Evolutionary conservation across 1,140 invertebrate species (phyloP).

Genomic region (Papilio aristodemus): DNA sequence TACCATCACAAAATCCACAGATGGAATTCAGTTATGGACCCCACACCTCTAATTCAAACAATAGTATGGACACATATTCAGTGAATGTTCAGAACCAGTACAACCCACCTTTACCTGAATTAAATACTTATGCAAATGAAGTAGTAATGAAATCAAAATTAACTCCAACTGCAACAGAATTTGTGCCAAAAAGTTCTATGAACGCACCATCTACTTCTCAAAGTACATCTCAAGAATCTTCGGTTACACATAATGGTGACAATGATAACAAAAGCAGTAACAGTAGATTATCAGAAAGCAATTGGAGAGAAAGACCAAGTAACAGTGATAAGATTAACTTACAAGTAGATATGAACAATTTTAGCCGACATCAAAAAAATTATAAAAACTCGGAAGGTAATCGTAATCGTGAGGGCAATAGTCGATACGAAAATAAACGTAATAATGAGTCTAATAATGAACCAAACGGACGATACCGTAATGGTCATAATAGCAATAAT

Average conservation of each 20-base stretch:
- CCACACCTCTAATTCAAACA: constrained; percentile 47
- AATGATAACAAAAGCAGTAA: constrained; percentile 43
- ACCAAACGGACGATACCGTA: constrained; percentile 22
- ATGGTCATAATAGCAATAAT: constrained; percentile 14
- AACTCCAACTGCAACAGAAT: constrained; percentile 74
- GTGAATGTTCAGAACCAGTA: constrained; percentile 50
- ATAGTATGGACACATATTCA: constrained; percentile 52
- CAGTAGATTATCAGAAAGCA: constrained; percentile 52
- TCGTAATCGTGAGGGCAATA: constrained; percentile 43
- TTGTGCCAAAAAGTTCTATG: constrained; percentile 70
- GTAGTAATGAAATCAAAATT: constrained; percentile 71
- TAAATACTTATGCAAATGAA: constrained; percentile 56
- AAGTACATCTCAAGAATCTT: constrained; percentile 43
- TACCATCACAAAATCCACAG: constrained; percentile 57
- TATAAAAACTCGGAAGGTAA: constrained; percentile 39
- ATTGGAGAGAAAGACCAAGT: constrained; percentile 66
- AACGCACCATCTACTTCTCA: constrained; percentile 44
- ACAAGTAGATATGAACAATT: constrained; percentile 32
- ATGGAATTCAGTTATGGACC: constrained; percentile 54
- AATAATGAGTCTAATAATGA: constrained; percentile 39
- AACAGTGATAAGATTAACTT: constrained; percentile 39
- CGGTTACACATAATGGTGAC: constrained; percentile 38
- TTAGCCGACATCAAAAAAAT: constrained; percentile 41
- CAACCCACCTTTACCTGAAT: constrained; percentile 41
- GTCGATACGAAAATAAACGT: constrained; percentile 47